Evolutionary conservation across 2,797 vertebrate species (phyloP).

Genomic region (Scolopax rusticola): DNA sequence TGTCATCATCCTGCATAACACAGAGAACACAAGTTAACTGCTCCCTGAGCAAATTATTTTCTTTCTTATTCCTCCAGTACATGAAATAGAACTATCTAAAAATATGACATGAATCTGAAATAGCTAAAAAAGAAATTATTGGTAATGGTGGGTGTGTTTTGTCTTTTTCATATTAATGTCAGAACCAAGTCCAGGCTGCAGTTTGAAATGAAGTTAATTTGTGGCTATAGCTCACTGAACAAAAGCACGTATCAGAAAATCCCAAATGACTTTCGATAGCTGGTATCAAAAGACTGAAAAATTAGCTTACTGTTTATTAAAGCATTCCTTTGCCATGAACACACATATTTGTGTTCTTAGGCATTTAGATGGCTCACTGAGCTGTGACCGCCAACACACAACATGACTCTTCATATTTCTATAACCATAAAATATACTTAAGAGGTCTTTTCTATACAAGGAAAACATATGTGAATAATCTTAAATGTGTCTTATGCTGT

Average conservation of each 20-base stretch:
- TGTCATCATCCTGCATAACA: slow-evolving; percentile 92
- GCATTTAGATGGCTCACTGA: slow-evolving; percentile 41
- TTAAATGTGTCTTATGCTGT: neutral
- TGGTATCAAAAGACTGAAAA: slow-evolving; percentile 59
- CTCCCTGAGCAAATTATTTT: neutral
- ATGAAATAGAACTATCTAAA: slow-evolving; percentile 1
- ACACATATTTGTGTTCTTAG: slow-evolving; percentile 54
- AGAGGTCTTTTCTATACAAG: slow-evolving; percentile 7
- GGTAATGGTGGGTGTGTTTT: neutral
- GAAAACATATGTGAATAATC: neutral
- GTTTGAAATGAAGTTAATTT: slow-evolving; percentile 42
- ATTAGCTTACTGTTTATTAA: slow-evolving; percentile 51
- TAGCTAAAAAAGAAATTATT: neutral
- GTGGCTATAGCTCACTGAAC: neutral
- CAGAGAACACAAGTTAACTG: slow-evolving; percentile 24
- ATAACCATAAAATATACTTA: slow-evolving; percentile 10
- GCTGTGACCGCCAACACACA: neutral
- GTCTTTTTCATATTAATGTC: neutral
- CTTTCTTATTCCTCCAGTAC: neutral
- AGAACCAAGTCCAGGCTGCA: neutral
- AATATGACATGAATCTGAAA: neutral
- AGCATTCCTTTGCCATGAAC: slow-evolving; percentile 49
- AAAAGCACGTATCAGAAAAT: slow-evolving; percentile 50
- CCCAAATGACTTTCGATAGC: slow-evolving; percentile 33
- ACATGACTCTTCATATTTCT: neutral